These are phyloP conservation scores for Nectonema munidae DNA, from an alignment of 2,888 invertebrate species.

Conservation along the genomic window DNA sequence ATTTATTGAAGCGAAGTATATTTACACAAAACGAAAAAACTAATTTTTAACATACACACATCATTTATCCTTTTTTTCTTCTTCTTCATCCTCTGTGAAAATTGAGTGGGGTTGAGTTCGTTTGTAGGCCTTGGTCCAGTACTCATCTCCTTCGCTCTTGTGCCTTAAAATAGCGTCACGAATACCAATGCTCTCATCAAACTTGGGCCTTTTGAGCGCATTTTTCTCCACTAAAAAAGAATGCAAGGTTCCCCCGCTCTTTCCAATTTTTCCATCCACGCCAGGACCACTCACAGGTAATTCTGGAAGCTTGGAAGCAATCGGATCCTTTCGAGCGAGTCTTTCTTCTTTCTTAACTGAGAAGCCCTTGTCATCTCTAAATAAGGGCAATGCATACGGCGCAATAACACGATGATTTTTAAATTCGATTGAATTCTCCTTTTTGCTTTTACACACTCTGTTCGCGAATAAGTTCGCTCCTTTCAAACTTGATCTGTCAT, in stretches of 20 bases:
- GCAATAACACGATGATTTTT: neutral
- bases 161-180: constrained; percentile 67
- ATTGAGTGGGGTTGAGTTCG: constrained; percentile 52
- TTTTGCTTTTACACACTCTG: constrained; percentile 19
- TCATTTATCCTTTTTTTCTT: constrained; percentile 20
- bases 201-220: constrained; percentile 48
- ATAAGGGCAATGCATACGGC: constrained; percentile 10
- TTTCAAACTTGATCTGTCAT: constrained; percentile 41
- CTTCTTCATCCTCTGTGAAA: constrained; percentile 29
- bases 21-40: no score
- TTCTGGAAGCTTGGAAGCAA: constrained; percentile 28
- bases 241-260: constrained; percentile 69
- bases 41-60: neutral
- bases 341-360: constrained; percentile 20
- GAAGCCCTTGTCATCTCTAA: constrained; percentile 16
- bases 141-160: constrained; percentile 78
- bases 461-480: constrained; percentile 63
- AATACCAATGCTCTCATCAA: constrained; percentile 61
- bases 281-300: constrained; percentile 29
- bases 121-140: constrained; percentile 63
- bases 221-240: constrained; percentile 79
- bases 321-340: constrained; percentile 29
- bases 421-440: constrained; percentile 21
- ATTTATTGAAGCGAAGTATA: no score
- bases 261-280: constrained; percentile 56